Base-by-base conservation (phyloP, 2,113 vertebrate genomes). In the Podiceps cristatus region DNA sequence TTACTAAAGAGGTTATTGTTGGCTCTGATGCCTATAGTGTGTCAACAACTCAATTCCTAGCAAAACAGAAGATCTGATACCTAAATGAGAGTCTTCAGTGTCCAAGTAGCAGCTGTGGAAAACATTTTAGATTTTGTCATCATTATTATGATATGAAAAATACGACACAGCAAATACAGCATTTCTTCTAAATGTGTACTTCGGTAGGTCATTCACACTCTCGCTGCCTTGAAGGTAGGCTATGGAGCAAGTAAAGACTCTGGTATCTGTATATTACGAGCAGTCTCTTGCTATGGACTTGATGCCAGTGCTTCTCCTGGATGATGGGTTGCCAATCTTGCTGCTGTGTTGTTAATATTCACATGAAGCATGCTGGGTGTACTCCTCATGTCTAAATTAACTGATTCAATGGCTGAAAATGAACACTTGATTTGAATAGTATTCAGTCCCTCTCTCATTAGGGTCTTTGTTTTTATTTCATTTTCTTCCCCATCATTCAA, bases 101-200 rank as follows among this genome's bases (percentile, higher is more conserved):
- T 84, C 37, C 27, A 20, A 3, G 18, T 16, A 63, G 64, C 55
- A 78, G 44, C 86, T 37, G 6, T 58, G 45, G 35, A 69, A 73
- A 66, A 82, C 25, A 14, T 50, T 83, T 58, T 16, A 12, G 20
- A 25, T 12, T 73, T 81, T 68, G 27, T 85, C 0, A 0, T 49
- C 9, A 4, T 83, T 44, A 28, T 71, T 69, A 31, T 10, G 18
- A 12, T 79, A 68, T 14, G 19, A 73, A 88, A 56, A 33, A 18
- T 35, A 19, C 0, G 0, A 10, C 47, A 17, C 2, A 8, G 45
- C 40, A 42, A 86, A 28, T 28, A 13, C 1, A 2, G 5, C 31
- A 2, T 49, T 68, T 87, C 94, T 91, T 17, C 29, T 45, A 59
- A 66, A 20, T 18, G 25, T 11, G 8, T 69, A 23, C 29, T 13